phyloP scores from a whole-genome alignment of 1,140 invertebrate species.

The Hyles vespertilio region DNA sequence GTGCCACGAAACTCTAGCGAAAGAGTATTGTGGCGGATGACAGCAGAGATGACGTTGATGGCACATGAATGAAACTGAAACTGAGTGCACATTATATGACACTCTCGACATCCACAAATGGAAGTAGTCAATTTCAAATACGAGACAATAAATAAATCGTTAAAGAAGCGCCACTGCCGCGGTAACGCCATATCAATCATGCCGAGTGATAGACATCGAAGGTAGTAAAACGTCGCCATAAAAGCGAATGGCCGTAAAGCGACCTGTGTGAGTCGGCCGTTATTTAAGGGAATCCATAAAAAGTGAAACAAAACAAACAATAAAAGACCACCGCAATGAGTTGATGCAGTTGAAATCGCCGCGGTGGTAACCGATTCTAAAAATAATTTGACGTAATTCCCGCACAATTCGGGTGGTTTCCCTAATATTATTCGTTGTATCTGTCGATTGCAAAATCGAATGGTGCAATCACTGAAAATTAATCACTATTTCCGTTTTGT shows the following conservation, averaged over 20 bases:
- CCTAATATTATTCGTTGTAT: background rate
- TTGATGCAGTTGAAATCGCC: conserved; percentile 35
- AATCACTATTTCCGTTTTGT: too few relatives aligned
- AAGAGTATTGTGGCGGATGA: conserved; percentile 10
- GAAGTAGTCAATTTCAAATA: background rate
- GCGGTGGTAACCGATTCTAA: conserved; percentile 49
- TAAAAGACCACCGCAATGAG: conserved; percentile 58
- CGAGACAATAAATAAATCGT: conserved; percentile 14
- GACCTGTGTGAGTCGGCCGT: conserved; percentile 40
- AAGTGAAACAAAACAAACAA: conserved; percentile 53
- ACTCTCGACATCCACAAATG: background rate
- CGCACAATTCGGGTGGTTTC: background rate
- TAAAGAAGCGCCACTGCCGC: conserved; percentile 16
- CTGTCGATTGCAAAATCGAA: too few relatives aligned
- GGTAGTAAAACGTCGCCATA: conserved; percentile 33
- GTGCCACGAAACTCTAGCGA: conserved; percentile 15
- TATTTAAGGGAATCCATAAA: conserved; percentile 58
- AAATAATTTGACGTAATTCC: conserved; percentile 37
- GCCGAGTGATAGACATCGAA: conserved; percentile 26
- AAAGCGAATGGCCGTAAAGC: conserved; percentile 36
- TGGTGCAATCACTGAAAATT: too few relatives aligned
- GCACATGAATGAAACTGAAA: conserved; percentile 20
- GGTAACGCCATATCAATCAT: conserved; percentile 28
- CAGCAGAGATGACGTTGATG: conserved; percentile 19
- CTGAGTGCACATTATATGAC: background rate